Evolutionary conservation across 2,797 vertebrate genomes (phyloP).

Genomic region (Danio kyathit): DNA sequence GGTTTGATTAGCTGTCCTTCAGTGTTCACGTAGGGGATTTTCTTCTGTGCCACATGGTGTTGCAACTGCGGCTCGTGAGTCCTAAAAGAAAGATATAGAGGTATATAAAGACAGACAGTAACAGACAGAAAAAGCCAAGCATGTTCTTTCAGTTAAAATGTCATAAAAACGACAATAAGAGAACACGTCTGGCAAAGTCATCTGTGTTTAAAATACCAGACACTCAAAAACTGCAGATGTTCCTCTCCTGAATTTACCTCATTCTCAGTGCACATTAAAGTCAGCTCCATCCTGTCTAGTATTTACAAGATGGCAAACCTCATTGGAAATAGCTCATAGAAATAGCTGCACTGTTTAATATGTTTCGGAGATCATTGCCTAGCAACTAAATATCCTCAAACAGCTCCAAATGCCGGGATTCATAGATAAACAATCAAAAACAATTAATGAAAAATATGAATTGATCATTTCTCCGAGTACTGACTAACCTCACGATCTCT

Average conservation of each 20-base stretch:
- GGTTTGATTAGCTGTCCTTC: constrained; percentile 86
- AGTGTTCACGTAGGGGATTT: constrained; percentile 88
- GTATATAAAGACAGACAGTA: constrained; percentile 23
- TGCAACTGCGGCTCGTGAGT: constrained; percentile 89
- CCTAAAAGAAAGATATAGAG: constrained; percentile 70
- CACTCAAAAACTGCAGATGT: constrained; percentile 55
- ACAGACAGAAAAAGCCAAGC: constrained; percentile 30
- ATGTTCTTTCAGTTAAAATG: constrained; percentile 57
- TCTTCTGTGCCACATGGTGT: constrained; percentile 97
- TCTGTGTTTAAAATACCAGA: constrained; percentile 61
- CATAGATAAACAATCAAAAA: constrained; percentile 6
- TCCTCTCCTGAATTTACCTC: constrained; percentile 55
- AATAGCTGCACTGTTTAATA: constrained; percentile 30
- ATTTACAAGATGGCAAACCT: constrained; percentile 58
- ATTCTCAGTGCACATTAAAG: constrained; percentile 47
- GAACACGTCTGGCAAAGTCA: constrained; percentile 53
- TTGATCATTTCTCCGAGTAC: background rate
- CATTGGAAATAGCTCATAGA: constrained; percentile 52
- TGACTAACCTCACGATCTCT: constrained; percentile 88
- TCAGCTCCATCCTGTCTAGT: constrained; percentile 45
- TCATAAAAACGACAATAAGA: constrained; percentile 52
- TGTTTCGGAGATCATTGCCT: constrained; percentile 23
- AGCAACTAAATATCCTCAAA: constrained; percentile 39
- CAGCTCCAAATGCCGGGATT: background rate
- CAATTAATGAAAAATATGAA: background rate